Evolutionary conservation across 2,888 invertebrate species (phyloP).

Genomic region (Miltochrista miniata): DNA sequence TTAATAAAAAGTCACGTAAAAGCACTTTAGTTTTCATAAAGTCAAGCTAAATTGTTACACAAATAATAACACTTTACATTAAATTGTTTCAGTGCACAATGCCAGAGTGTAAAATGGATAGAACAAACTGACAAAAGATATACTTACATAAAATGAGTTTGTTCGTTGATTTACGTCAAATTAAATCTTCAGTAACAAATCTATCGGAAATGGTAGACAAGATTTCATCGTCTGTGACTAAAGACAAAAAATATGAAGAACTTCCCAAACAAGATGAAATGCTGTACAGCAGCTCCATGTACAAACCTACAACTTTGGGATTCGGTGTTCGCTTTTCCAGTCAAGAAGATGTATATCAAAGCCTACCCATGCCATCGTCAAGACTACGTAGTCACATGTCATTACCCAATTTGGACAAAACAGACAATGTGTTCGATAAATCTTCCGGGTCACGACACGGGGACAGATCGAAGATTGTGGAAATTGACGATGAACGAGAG

Average conservation of each 20-base stretch:
- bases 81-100: conserved; percentile 34
- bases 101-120: not conserved
- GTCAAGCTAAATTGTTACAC: too few species aligned
- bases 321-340: conserved; percentile 78
- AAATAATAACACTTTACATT: too few species aligned
- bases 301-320: conserved; percentile 71
- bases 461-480: conserved; percentile 70
- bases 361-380: conserved; percentile 76
- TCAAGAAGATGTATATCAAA: conserved; percentile 73
- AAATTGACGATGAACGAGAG: conserved; percentile 64
- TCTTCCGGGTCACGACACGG: conserved; percentile 47
- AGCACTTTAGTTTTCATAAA: not conserved
- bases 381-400: conserved; percentile 76
- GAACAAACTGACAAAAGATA: not conserved
- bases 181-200: conserved; percentile 76
- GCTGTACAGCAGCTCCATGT: conserved; percentile 61
- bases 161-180: conserved; percentile 78
- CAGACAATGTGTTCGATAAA: conserved; percentile 58
- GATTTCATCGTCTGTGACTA: conserved; percentile 62
- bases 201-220: conserved; percentile 79
- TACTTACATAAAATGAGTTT: conserved; percentile 63
- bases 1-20: not conserved
- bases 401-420: conserved; percentile 74
- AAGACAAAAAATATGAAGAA: conserved; percentile 54
- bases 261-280: conserved; percentile 55